These are phyloP conservation scores for Catocala fraxini DNA, from an alignment of 2,888 invertebrate genomes.

Conservation along the genomic window DNA sequence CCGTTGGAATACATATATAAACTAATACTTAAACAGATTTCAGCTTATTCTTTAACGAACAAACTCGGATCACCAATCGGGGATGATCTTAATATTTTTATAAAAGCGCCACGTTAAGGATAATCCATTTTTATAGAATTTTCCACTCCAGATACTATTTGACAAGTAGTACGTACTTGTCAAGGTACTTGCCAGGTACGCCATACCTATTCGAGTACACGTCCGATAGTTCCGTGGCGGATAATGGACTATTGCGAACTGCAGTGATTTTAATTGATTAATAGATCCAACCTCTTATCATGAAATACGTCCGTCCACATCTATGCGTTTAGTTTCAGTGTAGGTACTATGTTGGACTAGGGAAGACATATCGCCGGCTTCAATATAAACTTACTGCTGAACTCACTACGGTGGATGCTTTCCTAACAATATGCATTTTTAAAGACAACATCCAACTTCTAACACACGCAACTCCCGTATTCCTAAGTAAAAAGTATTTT, in stretches of 20 bases:
- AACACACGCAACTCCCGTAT: constrained; percentile 24
- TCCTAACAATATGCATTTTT: constrained; percentile 67
- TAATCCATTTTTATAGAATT: no score
- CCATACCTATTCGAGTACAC: background rate
- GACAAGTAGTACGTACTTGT: no score
- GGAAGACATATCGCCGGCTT: background rate
- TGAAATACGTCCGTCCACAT: background rate
- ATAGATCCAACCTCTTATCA: constrained; percentile 1
- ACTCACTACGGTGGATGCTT: constrained; percentile 49
- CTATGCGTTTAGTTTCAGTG: background rate
- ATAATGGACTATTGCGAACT: constrained; percentile 1
- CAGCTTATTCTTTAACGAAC: constrained; percentile 33
- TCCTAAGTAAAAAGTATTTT: constrained; percentile 20
- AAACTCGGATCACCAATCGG: background rate
- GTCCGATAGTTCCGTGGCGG: background rate
- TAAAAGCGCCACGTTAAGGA: no score
- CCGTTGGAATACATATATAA: no score
- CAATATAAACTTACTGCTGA: constrained; percentile 20
- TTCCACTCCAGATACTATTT: no score
- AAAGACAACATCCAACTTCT: constrained; percentile 55
- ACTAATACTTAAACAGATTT: no score
- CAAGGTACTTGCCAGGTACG: no score
- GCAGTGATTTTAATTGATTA: constrained; percentile 1
- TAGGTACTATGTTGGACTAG: background rate
- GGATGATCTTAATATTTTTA: no score